These are phyloP conservation scores for Epinephelus moara DNA, from an alignment of 2,113 vertebrate species.

Conservation along the genomic window DNA sequence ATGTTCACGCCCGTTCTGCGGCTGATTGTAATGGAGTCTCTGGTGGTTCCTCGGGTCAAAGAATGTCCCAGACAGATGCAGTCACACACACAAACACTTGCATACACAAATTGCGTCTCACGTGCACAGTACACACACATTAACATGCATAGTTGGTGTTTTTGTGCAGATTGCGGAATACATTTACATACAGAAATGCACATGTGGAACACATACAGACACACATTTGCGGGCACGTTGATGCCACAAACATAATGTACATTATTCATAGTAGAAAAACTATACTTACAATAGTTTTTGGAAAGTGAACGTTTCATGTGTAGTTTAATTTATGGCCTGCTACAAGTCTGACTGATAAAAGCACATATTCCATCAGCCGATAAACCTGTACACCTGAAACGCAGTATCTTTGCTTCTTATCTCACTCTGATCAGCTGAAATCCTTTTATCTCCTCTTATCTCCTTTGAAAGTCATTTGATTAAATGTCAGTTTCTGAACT, in stretches of 20 bases:
- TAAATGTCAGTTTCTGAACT: slow-evolving; percentile 4
- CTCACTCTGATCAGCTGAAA: not conserved
- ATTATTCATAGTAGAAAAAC: not conserved
- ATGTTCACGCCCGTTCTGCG: slow-evolving; percentile 32
- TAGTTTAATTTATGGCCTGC: slow-evolving; percentile 24
- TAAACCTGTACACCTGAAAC: slow-evolving; percentile 22
- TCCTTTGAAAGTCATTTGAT: slow-evolving; percentile 9
- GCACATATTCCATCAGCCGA: slow-evolving; percentile 39
- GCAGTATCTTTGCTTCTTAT: slow-evolving; percentile 17
- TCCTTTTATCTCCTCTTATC: slow-evolving; percentile 42
- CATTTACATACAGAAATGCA: slow-evolving; percentile 26
- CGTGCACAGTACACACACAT: not conserved
- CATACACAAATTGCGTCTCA: not conserved
- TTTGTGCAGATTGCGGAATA: not conserved
- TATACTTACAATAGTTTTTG: not conserved
- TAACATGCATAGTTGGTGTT: slow-evolving; percentile 12
- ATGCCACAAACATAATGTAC: not conserved
- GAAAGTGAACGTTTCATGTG: not conserved
- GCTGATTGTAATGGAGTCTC: slow-evolving; percentile 70
- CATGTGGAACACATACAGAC: slow-evolving; percentile 5
- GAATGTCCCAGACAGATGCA: slow-evolving; percentile 21
- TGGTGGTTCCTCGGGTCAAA: slow-evolving; percentile 21
- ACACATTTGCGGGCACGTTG: not conserved
- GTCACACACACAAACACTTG: not conserved
- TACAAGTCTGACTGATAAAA: slow-evolving; percentile 30